Conservation (phyloP, 2,888 invertebrate genomes). For the Prenolepis imparis region DNA sequence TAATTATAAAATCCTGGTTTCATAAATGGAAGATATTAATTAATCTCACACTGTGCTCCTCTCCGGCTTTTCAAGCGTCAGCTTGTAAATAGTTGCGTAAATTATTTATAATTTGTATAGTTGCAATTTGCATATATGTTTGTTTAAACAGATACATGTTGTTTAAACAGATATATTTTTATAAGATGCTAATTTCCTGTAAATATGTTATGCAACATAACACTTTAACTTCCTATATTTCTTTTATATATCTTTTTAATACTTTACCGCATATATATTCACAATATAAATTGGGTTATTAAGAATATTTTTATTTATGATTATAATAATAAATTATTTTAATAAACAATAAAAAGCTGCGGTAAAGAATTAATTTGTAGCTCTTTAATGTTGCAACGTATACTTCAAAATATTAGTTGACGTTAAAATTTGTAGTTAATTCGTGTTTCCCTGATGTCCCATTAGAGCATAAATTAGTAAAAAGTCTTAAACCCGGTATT, state of each 20-base stretch:
- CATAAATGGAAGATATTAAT: background rate
- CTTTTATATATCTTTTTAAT: constrained; percentile 8
- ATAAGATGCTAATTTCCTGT: constrained; percentile 1
- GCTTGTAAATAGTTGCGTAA: constrained; percentile 46
- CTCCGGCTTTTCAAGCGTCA: background rate
- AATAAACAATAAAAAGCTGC: background rate
- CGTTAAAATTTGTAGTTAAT: background rate
- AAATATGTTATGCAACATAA: constrained; percentile 17
- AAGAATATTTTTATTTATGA: constrained; percentile 1
- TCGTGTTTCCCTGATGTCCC: background rate
- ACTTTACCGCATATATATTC: constrained; percentile 12
- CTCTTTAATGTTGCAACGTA: constrained; percentile 15
- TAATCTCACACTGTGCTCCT: background rate
- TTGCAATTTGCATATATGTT: background rate
- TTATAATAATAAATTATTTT: background rate
- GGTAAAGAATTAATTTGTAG: constrained; percentile 13
- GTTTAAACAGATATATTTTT: constrained; percentile 21
- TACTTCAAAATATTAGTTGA: constrained; percentile 16
- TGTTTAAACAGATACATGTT: constrained; percentile 3
- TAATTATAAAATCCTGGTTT: constrained; percentile 11
- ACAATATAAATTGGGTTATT: background rate
- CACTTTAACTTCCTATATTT: background rate
- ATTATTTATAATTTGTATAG: constrained; percentile 18
- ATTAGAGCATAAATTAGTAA: constrained; percentile 29
- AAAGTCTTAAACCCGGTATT: constrained; percentile 14